Conservation (phyloP, 2,888 invertebrate species). For the Phytoseiulus persimilis region DNA sequence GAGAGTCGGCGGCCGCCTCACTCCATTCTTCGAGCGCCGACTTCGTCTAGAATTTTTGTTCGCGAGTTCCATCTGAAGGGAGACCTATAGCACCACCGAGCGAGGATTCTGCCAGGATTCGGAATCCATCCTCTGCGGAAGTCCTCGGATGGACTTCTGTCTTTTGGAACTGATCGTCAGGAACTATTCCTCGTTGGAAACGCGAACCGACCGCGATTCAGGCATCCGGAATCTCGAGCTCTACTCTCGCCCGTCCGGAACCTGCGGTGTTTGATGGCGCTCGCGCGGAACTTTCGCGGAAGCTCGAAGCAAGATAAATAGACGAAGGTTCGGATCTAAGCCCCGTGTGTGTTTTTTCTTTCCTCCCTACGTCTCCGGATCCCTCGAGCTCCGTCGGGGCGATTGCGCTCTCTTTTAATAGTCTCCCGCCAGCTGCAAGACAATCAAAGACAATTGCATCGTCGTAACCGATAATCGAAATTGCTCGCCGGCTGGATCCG, state of each 20-base stretch:
- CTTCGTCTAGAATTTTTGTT: not conserved
- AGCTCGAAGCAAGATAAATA: not conserved
- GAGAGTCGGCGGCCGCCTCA: not conserved
- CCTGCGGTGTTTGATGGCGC: not conserved
- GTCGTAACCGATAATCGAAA: conserved; percentile 5
- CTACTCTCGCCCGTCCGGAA: not conserved
- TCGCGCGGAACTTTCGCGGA: not conserved
- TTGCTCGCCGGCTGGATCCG: not conserved
- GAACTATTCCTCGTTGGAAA: no score
- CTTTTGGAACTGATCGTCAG: no score
- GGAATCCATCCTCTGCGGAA: no score
- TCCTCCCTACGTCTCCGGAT: not conserved
- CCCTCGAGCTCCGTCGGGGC: not conserved
- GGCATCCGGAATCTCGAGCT: not conserved
- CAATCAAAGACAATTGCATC: not conserved
- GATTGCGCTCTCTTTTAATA: not conserved
- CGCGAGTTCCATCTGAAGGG: not conserved
- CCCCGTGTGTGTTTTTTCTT: not conserved
- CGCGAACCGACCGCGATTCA: no score
- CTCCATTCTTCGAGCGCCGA: not conserved
- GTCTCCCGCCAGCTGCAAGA: not conserved
- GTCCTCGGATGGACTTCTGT: no score
- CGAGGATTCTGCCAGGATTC: no score
- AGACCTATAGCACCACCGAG: not conserved
- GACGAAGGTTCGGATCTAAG: not conserved